Conservation (phyloP, 2,113 vertebrate species). For the Malurus alboscapulatus region DNA sequence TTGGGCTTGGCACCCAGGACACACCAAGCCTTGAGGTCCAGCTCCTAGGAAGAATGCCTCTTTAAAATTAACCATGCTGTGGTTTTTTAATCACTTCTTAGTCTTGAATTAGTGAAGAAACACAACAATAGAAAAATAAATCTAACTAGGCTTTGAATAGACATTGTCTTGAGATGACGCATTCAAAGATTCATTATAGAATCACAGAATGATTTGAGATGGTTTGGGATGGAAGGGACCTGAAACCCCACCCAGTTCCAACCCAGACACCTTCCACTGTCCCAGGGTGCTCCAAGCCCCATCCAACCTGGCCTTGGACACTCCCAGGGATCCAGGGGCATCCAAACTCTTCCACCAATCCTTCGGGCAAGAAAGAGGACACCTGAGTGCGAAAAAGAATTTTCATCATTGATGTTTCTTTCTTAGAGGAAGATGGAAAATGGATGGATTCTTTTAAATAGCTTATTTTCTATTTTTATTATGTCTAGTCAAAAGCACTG, state of each 20-base stretch:
- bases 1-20: neutral
- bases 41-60: neutral
- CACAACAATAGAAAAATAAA: neutral
- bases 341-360: neutral
- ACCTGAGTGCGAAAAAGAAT: neutral
- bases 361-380: neutral
- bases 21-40: neutral
- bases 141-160: neutral
- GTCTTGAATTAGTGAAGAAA: neutral
- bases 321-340: neutral
- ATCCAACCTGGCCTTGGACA: fast-evolving
- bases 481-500: neutral
- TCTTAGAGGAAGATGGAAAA: neutral
- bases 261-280: neutral
- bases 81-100: neutral
- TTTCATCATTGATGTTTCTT: neutral
- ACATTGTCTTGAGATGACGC: neutral
- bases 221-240: neutral
- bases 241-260: neutral
- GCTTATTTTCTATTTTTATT: neutral
- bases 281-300: neutral
- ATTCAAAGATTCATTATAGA: neutral
- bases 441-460: fast-evolving
- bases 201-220: neutral
- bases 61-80: neutral